Conservation (phyloP, 2,888 invertebrate genomes). For the Ormyrus thymus region DNA sequence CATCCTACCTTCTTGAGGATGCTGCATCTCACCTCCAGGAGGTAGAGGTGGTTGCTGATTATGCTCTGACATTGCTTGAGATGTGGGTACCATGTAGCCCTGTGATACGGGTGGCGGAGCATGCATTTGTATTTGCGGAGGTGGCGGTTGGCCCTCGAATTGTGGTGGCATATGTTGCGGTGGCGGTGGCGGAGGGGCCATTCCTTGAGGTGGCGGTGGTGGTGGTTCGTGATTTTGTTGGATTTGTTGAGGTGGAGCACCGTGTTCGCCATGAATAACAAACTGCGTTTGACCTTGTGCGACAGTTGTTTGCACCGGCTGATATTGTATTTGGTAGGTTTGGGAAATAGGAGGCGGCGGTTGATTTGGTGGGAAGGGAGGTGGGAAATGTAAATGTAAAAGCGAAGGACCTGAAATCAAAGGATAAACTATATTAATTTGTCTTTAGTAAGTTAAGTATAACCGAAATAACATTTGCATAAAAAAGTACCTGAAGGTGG, state of each 20-base stretch:
- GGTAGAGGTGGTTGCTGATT: slow-evolving; percentile 73
- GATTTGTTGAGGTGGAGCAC: slow-evolving; percentile 64
- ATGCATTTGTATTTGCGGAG: slow-evolving; percentile 54
- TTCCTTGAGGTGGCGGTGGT: slow-evolving; percentile 61
- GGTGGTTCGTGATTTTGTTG: slow-evolving; percentile 69
- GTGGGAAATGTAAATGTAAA: slow-evolving; percentile 71
- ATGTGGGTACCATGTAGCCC: slow-evolving; percentile 65
- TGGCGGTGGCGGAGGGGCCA: slow-evolving; percentile 52
- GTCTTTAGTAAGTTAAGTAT: neutral
- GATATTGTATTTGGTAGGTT: slow-evolving; percentile 73
- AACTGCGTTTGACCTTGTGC: slow-evolving; percentile 70
- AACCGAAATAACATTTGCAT: neutral
- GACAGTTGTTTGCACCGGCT: slow-evolving; percentile 63
- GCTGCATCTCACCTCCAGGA: slow-evolving; percentile 74
- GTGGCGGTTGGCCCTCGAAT: slow-evolving; percentile 68
- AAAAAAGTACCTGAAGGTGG: slow-evolving; percentile 64
- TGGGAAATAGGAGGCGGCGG: slow-evolving; percentile 73
- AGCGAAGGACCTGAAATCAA: slow-evolving; percentile 60
- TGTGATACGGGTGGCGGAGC: slow-evolving; percentile 62
- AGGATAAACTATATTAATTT: neutral
- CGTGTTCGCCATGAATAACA: slow-evolving; percentile 69
- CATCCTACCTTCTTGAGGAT: slow-evolving; percentile 71
- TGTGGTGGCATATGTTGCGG: slow-evolving; percentile 60
- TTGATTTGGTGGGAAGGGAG: slow-evolving; percentile 72
- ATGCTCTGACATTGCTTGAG: slow-evolving; percentile 65